phyloP scores from a whole-genome alignment of 2,113 vertebrate species.

The Serinus canaria region DNA sequence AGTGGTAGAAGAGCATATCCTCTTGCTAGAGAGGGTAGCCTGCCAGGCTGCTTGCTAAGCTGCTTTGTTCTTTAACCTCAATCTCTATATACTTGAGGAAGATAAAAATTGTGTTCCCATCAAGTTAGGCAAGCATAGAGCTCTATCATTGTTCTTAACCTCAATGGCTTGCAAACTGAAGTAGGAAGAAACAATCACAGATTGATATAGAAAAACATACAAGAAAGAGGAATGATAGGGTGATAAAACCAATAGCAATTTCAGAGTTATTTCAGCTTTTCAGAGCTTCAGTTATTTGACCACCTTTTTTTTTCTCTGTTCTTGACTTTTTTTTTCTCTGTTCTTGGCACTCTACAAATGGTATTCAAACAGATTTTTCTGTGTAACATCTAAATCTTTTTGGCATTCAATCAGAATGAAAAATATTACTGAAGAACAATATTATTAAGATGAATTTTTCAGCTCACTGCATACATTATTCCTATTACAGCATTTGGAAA shows the following conservation, averaged over 20 bases:
- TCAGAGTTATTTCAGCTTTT: not conserved
- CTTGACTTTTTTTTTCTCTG: not conserved
- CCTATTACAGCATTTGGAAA: slow-evolving; percentile 1
- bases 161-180: not conserved
- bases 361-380: not conserved
- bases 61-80: not conserved
- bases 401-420: not conserved
- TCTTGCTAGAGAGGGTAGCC: not conserved
- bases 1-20: not conserved
- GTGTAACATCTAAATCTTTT: not conserved
- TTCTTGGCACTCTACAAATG: not conserved
- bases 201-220: not conserved
- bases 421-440: not conserved
- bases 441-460: not conserved
- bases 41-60: not conserved
- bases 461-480: not conserved
- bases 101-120: not conserved
- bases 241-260: not conserved
- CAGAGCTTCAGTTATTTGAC: not conserved
- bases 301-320: not conserved
- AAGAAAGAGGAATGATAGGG: not conserved
- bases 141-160: not conserved
- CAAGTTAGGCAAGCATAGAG: not conserved
- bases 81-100: not conserved
- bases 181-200: not conserved